A percentile compares a stretch with the other conserved stretches of the same genome.
These are phyloP conservation scores for Yponomeuta malinellus DNA, from an alignment of 2,888 invertebrate genomes.

Conservation along the genomic window DNA sequence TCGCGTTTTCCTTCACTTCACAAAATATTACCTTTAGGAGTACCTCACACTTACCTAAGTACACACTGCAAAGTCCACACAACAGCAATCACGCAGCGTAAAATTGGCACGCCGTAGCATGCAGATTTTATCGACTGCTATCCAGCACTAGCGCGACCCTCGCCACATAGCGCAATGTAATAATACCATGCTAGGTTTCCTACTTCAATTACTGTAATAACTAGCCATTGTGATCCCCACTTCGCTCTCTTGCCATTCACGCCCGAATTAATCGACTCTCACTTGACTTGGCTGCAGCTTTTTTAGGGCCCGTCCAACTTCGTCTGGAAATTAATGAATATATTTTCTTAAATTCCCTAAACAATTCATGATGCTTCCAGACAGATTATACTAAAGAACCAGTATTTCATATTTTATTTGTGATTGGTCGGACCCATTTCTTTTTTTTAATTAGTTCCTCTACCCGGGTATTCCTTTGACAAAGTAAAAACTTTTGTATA, in stretches of 20 bases:
- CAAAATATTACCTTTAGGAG: no score
- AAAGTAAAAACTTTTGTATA: neutral
- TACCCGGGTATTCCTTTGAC: neutral
- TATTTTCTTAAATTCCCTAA: no score
- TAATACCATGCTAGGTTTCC: conserved; percentile 24
- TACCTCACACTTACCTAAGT: neutral
- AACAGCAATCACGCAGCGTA: neutral
- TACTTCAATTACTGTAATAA: conserved; percentile 57
- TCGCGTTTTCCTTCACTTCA: no score
- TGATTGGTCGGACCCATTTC: neutral
- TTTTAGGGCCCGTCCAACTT: neutral
- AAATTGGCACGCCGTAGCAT: neutral
- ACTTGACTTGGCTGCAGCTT: conserved; percentile 24
- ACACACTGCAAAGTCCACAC: neutral
- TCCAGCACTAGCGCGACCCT: conserved; percentile 10
- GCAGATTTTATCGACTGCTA: conserved; percentile 11
- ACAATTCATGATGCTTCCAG: no score
- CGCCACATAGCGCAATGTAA: conserved; percentile 16
- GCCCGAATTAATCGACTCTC: conserved; percentile 27
- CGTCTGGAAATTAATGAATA: neutral
- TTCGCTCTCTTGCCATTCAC: conserved; percentile 25
- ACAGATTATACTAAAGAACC: no score
- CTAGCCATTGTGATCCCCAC: conserved; percentile 36
- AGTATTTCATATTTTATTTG: no score
- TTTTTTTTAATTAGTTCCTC: neutral